A percentile compares a stretch with the other conserved stretches of the same genome.
These are phyloP conservation scores for Himalopsyche tibetana DNA, from an alignment of 2,888 invertebrate genomes.

Conservation along the genomic window DNA sequence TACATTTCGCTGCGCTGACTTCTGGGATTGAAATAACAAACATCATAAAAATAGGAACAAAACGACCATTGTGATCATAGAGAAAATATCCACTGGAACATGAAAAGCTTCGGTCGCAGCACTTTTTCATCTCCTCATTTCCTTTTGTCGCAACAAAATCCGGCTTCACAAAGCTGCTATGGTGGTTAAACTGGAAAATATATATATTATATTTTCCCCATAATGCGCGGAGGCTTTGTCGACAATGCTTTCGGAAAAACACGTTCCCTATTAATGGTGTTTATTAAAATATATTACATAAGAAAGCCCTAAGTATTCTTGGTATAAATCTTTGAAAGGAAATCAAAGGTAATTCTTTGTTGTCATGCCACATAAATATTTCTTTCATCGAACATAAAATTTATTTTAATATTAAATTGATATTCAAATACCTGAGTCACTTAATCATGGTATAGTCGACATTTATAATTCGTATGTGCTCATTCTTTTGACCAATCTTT, in stretches of 20 bases:
- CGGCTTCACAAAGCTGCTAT: slow-evolving; percentile 58
- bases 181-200: slow-evolving; percentile 47
- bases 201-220: slow-evolving; percentile 48
- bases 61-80: slow-evolving; percentile 20
- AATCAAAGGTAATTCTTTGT: too few species aligned
- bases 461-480: too few species aligned
- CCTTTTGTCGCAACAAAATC: slow-evolving; percentile 61
- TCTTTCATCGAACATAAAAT: too few species aligned
- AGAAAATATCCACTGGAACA: slow-evolving; percentile 45
- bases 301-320: background rate
- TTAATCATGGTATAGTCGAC: too few species aligned
- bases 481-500: too few species aligned
- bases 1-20: background rate
- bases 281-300: slow-evolving; percentile 28
- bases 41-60: slow-evolving; percentile 11
- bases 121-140: slow-evolving; percentile 62
- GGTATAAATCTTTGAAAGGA: too few species aligned
- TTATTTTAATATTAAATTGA: too few species aligned
- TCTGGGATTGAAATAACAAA: background rate
- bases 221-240: slow-evolving; percentile 50
- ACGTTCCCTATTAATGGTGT: slow-evolving; percentile 3
- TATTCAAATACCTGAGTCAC: too few species aligned
- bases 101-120: slow-evolving; percentile 57
- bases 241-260: slow-evolving; percentile 32
- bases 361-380: too few species aligned